Evolutionary conservation across 2,113 vertebrate genomes (phyloP).

Genomic region (Pseudorasbora parva): DNA sequence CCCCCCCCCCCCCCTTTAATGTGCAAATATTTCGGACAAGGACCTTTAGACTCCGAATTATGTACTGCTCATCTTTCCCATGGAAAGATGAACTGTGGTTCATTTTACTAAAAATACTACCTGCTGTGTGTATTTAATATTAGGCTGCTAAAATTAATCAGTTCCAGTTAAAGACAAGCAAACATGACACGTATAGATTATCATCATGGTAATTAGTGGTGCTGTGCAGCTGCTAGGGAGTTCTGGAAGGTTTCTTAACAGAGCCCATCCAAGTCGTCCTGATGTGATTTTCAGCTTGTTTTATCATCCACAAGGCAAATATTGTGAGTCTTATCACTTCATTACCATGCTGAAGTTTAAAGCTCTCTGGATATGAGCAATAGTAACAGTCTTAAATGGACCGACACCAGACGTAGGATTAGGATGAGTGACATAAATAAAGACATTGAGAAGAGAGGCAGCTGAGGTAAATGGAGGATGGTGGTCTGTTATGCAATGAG

Average conservation of each 20-base stretch:
- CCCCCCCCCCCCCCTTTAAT: too few relatives aligned
- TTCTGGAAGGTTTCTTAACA: neutral
- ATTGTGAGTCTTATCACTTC: neutral
- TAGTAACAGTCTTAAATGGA: constrained; percentile 14
- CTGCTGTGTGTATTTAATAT: neutral
- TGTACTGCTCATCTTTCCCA: neutral
- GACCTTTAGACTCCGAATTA: neutral
- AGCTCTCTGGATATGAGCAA: neutral
- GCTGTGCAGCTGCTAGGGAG: neutral
- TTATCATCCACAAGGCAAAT: neutral
- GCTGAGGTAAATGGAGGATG: constrained; percentile 6
- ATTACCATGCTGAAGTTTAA: neutral
- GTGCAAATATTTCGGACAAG: too few relatives aligned
- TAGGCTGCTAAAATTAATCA: neutral
- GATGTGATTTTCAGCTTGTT: neutral
- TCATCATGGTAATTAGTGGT: neutral
- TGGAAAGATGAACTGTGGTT: neutral
- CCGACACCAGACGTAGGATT: neutral
- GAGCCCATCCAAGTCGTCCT: neutral
- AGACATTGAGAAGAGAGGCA: neutral
- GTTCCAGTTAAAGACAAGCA: neutral
- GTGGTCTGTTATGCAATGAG: constrained; percentile 36
- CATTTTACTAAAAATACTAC: neutral
- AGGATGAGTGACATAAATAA: neutral
- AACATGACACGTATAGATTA: neutral